Conservation (phyloP, 92 coral and sea anemone genomes). For the Metridium senile region DNA sequence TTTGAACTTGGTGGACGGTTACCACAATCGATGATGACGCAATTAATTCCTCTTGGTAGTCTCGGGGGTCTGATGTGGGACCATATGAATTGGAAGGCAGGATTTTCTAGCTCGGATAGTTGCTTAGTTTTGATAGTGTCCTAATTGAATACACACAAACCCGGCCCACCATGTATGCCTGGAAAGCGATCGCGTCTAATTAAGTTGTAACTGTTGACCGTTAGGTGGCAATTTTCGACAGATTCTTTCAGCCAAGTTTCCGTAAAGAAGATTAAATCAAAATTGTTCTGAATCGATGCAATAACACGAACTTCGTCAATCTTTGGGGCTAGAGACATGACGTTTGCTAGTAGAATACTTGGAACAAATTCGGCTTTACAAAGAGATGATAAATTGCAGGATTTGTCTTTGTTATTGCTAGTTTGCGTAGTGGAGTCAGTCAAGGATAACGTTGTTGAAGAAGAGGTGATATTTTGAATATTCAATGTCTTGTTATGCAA, state of each 20-base stretch:
- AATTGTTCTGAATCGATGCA: slow-evolving; percentile 31
- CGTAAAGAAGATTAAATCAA: slow-evolving; percentile 32
- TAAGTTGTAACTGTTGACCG: slow-evolving; percentile 21
- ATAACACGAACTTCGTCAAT: slow-evolving; percentile 51
- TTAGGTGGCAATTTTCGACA: slow-evolving; percentile 33
- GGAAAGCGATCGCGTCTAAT: slow-evolving; percentile 14
- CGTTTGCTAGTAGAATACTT: slow-evolving; percentile 30
- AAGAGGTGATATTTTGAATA: too few relatives aligned
- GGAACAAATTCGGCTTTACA: too few relatives aligned
- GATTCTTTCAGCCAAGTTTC: slow-evolving; percentile 57
- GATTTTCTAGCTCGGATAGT: slow-evolving; percentile 26
- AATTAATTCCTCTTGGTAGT: slow-evolving; percentile 36
- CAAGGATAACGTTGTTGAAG: too few relatives aligned
- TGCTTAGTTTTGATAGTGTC: slow-evolving; percentile 15
- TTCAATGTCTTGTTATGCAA: too few relatives aligned
- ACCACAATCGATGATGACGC: slow-evolving; percentile 14
- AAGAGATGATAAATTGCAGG: too few relatives aligned
- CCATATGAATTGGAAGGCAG: slow-evolving; percentile 38
- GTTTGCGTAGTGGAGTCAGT: too few relatives aligned
- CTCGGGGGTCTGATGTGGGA: slow-evolving; percentile 36
- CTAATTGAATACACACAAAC: slow-evolving; percentile 14
- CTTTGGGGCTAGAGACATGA: slow-evolving; percentile 56
- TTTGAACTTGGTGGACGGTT: slow-evolving; percentile 37
- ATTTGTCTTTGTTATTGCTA: too few relatives aligned
- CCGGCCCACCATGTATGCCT: slow-evolving; percentile 32